Evolutionary conservation across 2,888 invertebrate genomes (phyloP).

Genomic region (Drosophila anceps): DNA sequence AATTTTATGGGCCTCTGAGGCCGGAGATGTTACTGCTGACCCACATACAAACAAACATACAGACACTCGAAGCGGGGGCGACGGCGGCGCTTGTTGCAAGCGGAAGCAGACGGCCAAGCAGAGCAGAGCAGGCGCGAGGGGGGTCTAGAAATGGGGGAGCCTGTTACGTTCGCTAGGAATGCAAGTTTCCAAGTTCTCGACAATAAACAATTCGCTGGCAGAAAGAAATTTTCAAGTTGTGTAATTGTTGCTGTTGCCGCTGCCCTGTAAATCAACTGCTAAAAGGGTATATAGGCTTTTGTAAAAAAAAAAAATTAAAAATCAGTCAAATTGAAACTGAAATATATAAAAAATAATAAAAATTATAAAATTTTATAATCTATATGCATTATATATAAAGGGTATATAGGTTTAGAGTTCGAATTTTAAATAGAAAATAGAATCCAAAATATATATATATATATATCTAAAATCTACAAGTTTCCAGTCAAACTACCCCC

Average conservation of each 20-base stretch:
- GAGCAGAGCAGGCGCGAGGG: background rate
- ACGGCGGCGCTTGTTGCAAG: slow-evolving; percentile 7
- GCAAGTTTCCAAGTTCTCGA: slow-evolving; percentile 51
- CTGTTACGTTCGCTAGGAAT: slow-evolving; percentile 36
- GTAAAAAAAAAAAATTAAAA: background rate
- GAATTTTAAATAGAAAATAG: background rate
- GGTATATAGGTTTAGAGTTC: background rate
- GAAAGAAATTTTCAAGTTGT: slow-evolving; percentile 43
- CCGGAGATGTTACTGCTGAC: slow-evolving; percentile 62
- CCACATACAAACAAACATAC: slow-evolving; percentile 46
- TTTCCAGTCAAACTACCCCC: background rate
- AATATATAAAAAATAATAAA: background rate
- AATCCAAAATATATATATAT: background rate
- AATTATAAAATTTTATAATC: too few relatives aligned
- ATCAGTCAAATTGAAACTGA: background rate
- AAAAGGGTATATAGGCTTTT: background rate
- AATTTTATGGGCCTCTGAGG: slow-evolving; percentile 57
- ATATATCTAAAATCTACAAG: background rate
- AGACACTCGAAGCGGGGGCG: slow-evolving; percentile 1
- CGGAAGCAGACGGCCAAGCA: slow-evolving; percentile 10
- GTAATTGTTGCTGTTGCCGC: slow-evolving; percentile 41
- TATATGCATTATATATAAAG: too few relatives aligned
- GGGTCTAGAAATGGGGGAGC: background rate
- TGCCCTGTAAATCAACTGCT: background rate
- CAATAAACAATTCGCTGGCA: slow-evolving; percentile 62